phyloP scores from a whole-genome alignment of 2,888 invertebrate species.

The Tiphia femorata region DNA sequence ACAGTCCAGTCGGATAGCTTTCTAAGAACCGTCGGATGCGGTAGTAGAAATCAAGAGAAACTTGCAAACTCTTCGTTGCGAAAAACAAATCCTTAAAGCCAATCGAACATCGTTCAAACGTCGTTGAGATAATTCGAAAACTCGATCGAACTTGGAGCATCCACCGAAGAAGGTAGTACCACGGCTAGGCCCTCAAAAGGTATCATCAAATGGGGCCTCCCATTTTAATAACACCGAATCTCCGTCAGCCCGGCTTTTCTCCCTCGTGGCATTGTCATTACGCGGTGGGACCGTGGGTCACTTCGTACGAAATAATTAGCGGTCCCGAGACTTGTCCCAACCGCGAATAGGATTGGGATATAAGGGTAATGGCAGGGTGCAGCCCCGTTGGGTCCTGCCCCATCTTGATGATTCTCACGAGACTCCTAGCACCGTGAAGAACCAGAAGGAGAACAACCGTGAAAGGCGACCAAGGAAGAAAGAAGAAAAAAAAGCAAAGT shows the following conservation, averaged over 20 bases:
- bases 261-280: conserved; percentile 54
- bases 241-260: conserved; percentile 9
- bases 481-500: conserved; percentile 27
- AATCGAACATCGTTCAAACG: too few relatives aligned
- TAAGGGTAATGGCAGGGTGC: conserved; percentile 55
- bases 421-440: too few relatives aligned
- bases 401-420: conserved; percentile 44
- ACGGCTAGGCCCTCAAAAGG: conserved; percentile 41
- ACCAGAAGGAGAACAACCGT: too few relatives aligned
- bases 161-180: too few relatives aligned
- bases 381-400: too few relatives aligned
- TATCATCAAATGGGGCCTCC: conserved; percentile 47
- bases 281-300: conserved; percentile 42
- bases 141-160: too few relatives aligned
- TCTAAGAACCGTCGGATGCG: too few relatives aligned
- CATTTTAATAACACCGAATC: conserved; percentile 51
- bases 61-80: too few relatives aligned
- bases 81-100: too few relatives aligned
- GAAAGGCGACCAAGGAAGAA: conserved; percentile 9
- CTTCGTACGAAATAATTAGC: conserved; percentile 56
- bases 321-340: conserved; percentile 41
- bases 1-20: too few relatives aligned
- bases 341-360: conserved; percentile 24
- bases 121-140: too few relatives aligned
- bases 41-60: too few relatives aligned